Conservation (phyloP, 2,888 invertebrate genomes). For the Catocala nupta region DNA sequence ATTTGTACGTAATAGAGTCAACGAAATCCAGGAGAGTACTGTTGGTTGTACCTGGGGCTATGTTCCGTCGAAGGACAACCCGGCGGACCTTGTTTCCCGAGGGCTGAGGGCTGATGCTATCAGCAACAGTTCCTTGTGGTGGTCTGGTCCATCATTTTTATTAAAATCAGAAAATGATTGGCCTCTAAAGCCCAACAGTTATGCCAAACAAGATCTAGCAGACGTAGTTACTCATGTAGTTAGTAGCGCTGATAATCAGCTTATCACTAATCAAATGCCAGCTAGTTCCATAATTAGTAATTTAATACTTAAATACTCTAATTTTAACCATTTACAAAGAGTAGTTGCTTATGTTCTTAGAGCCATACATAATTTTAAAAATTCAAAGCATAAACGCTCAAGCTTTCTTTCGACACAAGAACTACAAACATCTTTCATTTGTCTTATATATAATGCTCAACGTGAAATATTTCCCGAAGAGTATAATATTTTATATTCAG, state of each 20-base stretch:
- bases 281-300: background rate
- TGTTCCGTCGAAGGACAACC: constrained; percentile 9
- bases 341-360: background rate
- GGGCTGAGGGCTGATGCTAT: constrained; percentile 6
- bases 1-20: constrained; percentile 25
- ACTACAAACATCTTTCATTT: background rate
- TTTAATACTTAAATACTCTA: too few species aligned
- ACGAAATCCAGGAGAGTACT: constrained; percentile 26
- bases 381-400: background rate
- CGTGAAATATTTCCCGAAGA: background rate
- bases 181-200: background rate
- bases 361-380: background rate
- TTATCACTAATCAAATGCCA: background rate
- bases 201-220: background rate
- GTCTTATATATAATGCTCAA: background rate
- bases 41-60: background rate
- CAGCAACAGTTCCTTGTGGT: constrained; percentile 8
- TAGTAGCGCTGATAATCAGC: background rate
- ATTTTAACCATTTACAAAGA: background rate
- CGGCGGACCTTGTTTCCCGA: constrained; percentile 15
- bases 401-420: background rate
- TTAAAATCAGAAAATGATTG: background rate
- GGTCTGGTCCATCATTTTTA: constrained; percentile 14
- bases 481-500: background rate
- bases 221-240: background rate